Evolutionary conservation across 2,113 vertebrate species (phyloP), one percentile per base, ranked within the genome.

Genomic region (Motacilla tschutschensis): DNA sequence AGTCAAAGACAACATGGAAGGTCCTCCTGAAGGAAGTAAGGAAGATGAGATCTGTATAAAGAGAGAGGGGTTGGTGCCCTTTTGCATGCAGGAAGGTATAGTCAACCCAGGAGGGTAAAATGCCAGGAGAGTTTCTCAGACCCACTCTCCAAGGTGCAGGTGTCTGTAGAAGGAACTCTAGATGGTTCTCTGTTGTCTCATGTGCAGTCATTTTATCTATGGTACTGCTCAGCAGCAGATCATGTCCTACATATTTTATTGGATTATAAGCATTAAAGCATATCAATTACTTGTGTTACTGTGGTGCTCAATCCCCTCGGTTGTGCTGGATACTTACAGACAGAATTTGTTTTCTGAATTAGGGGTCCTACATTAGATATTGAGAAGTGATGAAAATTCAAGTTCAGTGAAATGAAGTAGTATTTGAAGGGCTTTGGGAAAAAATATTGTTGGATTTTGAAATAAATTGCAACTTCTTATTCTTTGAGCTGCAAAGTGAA

Each of bases 381-480:
- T 83, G 41, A n/a, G 40, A 86, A 71, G 29, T 62, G 22, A 74
- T 84, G 83, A 88, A 79, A 76, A 77, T 72, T 74, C 57, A 82
- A 38, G 16, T 57, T 79, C 35, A 50, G 43, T 73, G 50, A 82
- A 82, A 81, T 58, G 5, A 91, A 81, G 50, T 1, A 2, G 44
- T 51, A 31, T 89, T 93, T 87, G 29, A n/a, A 85, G 24, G 51
- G n/a, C 35, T 86, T 85, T 66, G 67, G 67, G 28, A 67, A 87
- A 84, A 86, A 88, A 50, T 63, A 41, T 4, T 54, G 26, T 71
- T 85, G 53, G 35, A 53, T 88, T 93, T 91, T 82, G 73, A 92
- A 90, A 85, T 48, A 59, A 70, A 80, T 88, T 53, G 24, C 31
- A 88, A 51, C 28, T 90, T 88, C 71, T 92, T 91, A 88, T 82